Base-by-base conservation (phyloP, 2,113 vertebrate genomes). In the Micromys minutus region DNA sequence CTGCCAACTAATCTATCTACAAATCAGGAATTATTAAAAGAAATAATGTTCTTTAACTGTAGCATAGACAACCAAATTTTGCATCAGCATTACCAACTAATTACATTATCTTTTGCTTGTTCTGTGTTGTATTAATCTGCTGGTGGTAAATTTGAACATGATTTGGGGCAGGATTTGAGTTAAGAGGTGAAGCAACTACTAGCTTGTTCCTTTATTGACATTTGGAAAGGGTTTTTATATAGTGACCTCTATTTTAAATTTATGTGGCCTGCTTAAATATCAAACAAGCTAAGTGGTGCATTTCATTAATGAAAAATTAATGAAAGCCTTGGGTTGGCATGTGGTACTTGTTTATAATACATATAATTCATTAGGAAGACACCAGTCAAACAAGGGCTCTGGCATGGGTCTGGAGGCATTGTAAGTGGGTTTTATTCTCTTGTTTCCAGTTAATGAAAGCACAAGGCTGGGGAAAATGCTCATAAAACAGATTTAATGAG, bases 271-370 rank as follows among this genome's bases (percentile, higher is more conserved):
- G 59, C 97, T 98, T 98, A 98, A 98, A 98, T 98, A 98, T 98
- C 97, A 98, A 98, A 97, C 97, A 98, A 97, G 96, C 94, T 98
- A 98, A 98, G 97, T 98, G 96, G 97, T 98, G 97, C 97, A 98
- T 98, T 98, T 98, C 97, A 98, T 98, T 98, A 98, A 98, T 98
- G 97, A 98, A 98, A 98, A 98, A 98, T 98, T 98, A 98, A 98
- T 98, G 97, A 98, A 98, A 98, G 98, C 97, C 97, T 98, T 98
- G 96, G 88, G 89, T 97, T 98, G 96, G 97, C 97, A 97, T 92
- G 76, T 24, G 75, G 92, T 93, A 86, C 96, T 98, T 98, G 98
- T 98, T 98, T 98, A 98, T 97, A 98, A 98, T 98, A 97, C 98
- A 93, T 98, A 97, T 98, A 98, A 98, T 98, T 98, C 97, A 98